Percentiles rank a stretch among this genome's conserved stretches.
Conservation (phyloP, 1,140 invertebrate species). For the Mizuhopecten yessoensis region DNA sequence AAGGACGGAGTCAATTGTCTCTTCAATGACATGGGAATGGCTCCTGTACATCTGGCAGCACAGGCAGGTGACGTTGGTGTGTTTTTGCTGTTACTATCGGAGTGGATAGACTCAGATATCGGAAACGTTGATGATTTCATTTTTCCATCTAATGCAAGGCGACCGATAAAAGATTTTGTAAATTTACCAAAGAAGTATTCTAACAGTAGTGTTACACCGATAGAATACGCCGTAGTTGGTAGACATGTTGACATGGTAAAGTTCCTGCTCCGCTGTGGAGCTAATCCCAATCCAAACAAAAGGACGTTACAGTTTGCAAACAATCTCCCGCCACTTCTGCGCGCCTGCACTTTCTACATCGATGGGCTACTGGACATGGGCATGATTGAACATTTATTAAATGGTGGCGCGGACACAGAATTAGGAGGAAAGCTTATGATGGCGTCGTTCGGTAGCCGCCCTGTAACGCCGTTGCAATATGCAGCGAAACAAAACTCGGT, state of each 20-base stretch:
- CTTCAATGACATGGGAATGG: constrained; percentile 47
- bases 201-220: constrained; percentile 46
- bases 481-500: constrained; percentile 51
- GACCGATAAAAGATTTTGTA: constrained; percentile 6
- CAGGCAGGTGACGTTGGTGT: constrained; percentile 43
- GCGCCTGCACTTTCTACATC: background rate
- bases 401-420: constrained; percentile 43
- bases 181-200: constrained; percentile 40
- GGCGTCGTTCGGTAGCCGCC: background rate
- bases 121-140: background rate
- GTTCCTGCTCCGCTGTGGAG: constrained; percentile 54
- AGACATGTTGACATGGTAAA: constrained; percentile 42
- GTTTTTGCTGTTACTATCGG: constrained; percentile 47
- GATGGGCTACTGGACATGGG: background rate
- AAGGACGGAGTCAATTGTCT: constrained; percentile 41
- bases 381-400: constrained; percentile 47
- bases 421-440: background rate
- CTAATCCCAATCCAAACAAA: constrained; percentile 53
- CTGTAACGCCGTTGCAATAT: constrained; percentile 44
- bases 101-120: constrained; percentile 49
- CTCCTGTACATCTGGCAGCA: constrained; percentile 52
- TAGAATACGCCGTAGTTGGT: constrained; percentile 46
- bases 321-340: constrained; percentile 43
- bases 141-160: background rate
- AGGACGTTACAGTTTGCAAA: background rate